Evolutionary conservation across 2,797 vertebrate species (phyloP), one percentile per base, ranked within the genome.

Genomic region (Epinephelus coioides): DNA sequence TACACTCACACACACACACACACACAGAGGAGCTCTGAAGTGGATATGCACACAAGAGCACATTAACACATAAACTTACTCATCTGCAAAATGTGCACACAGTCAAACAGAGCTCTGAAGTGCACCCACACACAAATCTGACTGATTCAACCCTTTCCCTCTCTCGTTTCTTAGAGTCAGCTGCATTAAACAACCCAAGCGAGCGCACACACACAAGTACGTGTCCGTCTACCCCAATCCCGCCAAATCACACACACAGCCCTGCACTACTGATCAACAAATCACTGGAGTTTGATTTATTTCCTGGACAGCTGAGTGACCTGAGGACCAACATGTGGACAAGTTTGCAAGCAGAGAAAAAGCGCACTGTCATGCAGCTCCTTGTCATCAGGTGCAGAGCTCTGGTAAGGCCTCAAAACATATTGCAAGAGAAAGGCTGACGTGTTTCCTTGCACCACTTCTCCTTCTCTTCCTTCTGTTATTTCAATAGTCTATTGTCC

Each of bases 11-110:
- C 55, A 21, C 21, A 21, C 21, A 38, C 50, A 34, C 12, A 27
- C 50, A 34, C 15, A 27, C 11, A 6, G 5, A 47, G 27, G 46
- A 53, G 56, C 76, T 21, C 49, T 62, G 44, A 60, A 83, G 78
- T 72, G 73, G 61, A 79, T 64, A 15, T 55, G 47, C 83, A 77
- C 70, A 57, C 71, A 56, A 38, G 27, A 40, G 46, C 64, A 17
- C 60, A 66, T 75, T 78, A 79, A 78, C 85, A 56, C 65, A 68
- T 19, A 70, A 47, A 71, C 57, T 66, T 86, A 79, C 78, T 83
- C 79, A 85, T 89, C 75, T 82, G 79, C 64, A 65, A 80, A 71
- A 75, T 27, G 65, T 55, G n/a, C 65, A 53, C 76, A 62, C 54
- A 67, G 18, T 3, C 34, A 56, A 14, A 46, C 27, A 8, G 43